Evolutionary conservation across 2,888 invertebrate species (phyloP).

Genomic region (Polymixis flavicincta): DNA sequence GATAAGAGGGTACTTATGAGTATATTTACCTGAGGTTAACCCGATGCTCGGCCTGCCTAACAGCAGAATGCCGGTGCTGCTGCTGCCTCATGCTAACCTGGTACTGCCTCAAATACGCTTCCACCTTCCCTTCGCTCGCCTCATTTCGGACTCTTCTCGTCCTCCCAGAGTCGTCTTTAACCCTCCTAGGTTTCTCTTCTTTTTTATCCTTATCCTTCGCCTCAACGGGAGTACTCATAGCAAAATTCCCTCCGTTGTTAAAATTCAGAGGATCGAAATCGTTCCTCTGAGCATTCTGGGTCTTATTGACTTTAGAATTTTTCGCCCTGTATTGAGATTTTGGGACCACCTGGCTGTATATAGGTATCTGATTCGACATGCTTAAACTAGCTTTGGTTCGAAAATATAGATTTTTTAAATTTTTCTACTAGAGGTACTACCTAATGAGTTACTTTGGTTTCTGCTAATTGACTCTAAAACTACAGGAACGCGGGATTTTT

Average conservation of each 20-base stretch:
- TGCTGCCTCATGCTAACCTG: constrained; percentile 88
- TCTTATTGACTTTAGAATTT: constrained; percentile 73
- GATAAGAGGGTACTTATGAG: neutral
- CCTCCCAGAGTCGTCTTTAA: constrained; percentile 75
- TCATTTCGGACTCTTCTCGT: constrained; percentile 76
- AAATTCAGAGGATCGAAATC: constrained; percentile 92
- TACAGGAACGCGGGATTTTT: constrained; percentile 82
- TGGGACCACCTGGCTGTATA: constrained; percentile 88
- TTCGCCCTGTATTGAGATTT: constrained; percentile 84
- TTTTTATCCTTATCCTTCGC: constrained; percentile 78
- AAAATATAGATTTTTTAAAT: constrained; percentile 68
- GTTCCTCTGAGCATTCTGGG: constrained; percentile 79
- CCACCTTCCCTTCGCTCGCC: constrained; percentile 85
- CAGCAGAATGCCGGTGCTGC: constrained; percentile 86
- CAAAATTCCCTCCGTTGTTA: constrained; percentile 89
- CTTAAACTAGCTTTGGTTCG: constrained; percentile 86
- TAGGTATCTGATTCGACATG: constrained; percentile 89
- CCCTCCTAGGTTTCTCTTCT: constrained; percentile 76
- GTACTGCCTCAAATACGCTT: constrained; percentile 88
- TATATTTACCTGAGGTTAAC: constrained; percentile 84
- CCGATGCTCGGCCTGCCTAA: constrained; percentile 88
- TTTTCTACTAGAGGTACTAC: constrained; percentile 54
- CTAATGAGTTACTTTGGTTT: constrained; percentile 81
- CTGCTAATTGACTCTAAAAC: constrained; percentile 82
- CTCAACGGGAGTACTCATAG: constrained; percentile 67